Percentiles rank a stretch among this genome's conserved stretches.
These are phyloP conservation scores for Micromesistius poutassou DNA, from an alignment of 2,797 vertebrate genomes.

Conservation along the genomic window DNA sequence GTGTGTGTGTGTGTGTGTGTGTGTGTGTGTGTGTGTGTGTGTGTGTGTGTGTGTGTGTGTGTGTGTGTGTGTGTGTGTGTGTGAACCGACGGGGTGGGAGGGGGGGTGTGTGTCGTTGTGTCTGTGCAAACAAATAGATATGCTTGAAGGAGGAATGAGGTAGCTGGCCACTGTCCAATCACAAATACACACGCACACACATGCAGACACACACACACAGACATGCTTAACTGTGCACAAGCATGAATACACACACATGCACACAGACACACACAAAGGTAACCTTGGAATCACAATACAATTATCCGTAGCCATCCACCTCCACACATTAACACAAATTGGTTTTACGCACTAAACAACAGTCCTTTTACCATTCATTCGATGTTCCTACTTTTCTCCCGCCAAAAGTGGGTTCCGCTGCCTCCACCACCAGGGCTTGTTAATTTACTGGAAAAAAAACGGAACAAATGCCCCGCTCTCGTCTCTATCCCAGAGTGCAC, in stretches of 20 bases:
- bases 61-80: conserved; percentile 12
- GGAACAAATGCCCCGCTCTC: conserved; percentile 8
- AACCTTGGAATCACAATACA: conserved; percentile 8
- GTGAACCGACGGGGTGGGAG: conserved; percentile 20
- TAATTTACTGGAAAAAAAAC: conserved; percentile 40
- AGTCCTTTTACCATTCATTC: conserved; percentile 38
- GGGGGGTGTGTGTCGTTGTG: background rate
- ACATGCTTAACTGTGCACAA: background rate
- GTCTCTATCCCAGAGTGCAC: conserved; percentile 22
- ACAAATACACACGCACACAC: conserved; percentile 13
- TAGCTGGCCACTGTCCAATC: conserved; percentile 16
- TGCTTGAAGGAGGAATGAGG: conserved; percentile 9
- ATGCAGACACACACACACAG: background rate
- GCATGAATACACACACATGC: background rate
- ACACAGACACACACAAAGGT: conserved; percentile 14
- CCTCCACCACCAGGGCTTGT: conserved; percentile 46
- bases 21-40: no score
- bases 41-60: no score
- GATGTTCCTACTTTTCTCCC: conserved; percentile 22
- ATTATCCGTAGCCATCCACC: conserved; percentile 9
- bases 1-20: no score
- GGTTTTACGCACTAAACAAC: background rate
- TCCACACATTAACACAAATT: conserved; percentile 5
- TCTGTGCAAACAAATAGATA: conserved; percentile 15
- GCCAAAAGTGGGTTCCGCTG: conserved; percentile 23